These are phyloP conservation scores for Tinamus guttatus DNA, from an alignment of 2,113 vertebrate species.

Conservation along the genomic window DNA sequence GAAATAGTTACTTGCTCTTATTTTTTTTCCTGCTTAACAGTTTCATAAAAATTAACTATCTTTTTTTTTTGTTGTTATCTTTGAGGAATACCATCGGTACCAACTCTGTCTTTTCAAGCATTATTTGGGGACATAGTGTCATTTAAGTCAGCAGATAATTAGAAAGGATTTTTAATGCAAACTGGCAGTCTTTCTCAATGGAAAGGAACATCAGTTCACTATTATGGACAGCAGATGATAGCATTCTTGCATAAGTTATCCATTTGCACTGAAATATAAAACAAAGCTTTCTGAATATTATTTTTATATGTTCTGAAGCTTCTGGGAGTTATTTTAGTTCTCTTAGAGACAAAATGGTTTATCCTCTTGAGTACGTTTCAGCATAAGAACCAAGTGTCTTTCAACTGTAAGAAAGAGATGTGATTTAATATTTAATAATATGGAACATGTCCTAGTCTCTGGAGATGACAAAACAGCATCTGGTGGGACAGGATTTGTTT, in stretches of 20 bases:
- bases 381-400: neutral
- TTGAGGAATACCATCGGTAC: slow-evolving; percentile 11
- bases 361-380: neutral
- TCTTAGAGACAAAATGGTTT: neutral
- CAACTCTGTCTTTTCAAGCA: slow-evolving; percentile 14
- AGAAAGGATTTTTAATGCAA: slow-evolving; percentile 4
- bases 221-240: slow-evolving; percentile 72
- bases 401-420: slow-evolving; percentile 4
- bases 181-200: neutral
- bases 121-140: slow-evolving; percentile 20
- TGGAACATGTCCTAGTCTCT: neutral
- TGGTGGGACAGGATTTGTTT: neutral
- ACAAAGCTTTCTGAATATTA: slow-evolving; percentile 39
- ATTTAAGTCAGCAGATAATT: slow-evolving; percentile 14
- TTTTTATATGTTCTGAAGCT: slow-evolving; percentile 31
- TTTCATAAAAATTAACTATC: slow-evolving; percentile 49
- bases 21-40: neutral
- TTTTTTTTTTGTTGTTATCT: slow-evolving; percentile 8
- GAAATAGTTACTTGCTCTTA: neutral
- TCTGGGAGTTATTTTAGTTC: slow-evolving; percentile 10
- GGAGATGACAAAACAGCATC: neutral
- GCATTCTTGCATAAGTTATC: slow-evolving; percentile 58
- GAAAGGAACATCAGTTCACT: slow-evolving; percentile 60
- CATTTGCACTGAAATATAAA: slow-evolving; percentile 45
- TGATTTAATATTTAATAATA: neutral